Percentiles rank a stretch among this genome's conserved stretches.
These are phyloP conservation scores for Serrognathus titanus DNA, from an alignment of 2,888 invertebrate genomes.

Conservation along the genomic window DNA sequence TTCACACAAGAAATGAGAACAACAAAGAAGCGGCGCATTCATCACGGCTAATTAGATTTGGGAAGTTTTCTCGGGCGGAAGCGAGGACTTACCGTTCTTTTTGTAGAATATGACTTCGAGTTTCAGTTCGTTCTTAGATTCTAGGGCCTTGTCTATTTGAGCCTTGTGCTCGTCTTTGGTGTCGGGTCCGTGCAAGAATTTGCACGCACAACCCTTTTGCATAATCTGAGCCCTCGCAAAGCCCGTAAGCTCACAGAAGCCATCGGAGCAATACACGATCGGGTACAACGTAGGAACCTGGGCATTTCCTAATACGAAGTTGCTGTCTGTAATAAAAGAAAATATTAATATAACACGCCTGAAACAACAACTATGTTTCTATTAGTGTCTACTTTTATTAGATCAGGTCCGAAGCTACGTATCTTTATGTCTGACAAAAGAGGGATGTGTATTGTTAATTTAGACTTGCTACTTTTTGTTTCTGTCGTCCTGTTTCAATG, in stretches of 20 bases:
- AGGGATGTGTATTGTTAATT: too few species aligned
- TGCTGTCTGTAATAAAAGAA: slow-evolving; percentile 73
- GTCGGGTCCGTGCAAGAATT: slow-evolving; percentile 89
- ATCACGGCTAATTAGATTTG: too few species aligned
- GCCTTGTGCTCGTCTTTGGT: slow-evolving; percentile 84
- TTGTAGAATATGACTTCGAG: slow-evolving; percentile 93
- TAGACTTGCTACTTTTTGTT: too few species aligned
- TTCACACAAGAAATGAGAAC: too few species aligned
- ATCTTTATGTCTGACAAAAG: too few species aligned
- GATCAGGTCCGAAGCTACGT: too few species aligned
- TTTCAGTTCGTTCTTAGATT: slow-evolving; percentile 88
- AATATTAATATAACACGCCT: not conserved
- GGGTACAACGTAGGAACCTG: slow-evolving; percentile 85
- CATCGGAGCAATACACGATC: slow-evolving; percentile 95
- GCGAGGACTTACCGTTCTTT: slow-evolving; percentile 74
- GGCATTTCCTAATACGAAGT: slow-evolving; percentile 93
- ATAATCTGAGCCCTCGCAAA: slow-evolving; percentile 92
- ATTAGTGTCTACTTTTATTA: too few species aligned
- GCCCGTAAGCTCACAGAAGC: slow-evolving; percentile 93
- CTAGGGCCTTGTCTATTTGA: slow-evolving; percentile 86
- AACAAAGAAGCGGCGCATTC: too few species aligned
- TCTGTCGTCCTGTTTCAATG: too few species aligned
- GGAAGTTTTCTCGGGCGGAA: too few species aligned
- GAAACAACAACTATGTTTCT: too few species aligned
- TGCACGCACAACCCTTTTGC: slow-evolving; percentile 95